These are phyloP conservation scores for Drosophila barbarae DNA, from an alignment of 2,888 invertebrate species.

Conservation along the genomic window DNA sequence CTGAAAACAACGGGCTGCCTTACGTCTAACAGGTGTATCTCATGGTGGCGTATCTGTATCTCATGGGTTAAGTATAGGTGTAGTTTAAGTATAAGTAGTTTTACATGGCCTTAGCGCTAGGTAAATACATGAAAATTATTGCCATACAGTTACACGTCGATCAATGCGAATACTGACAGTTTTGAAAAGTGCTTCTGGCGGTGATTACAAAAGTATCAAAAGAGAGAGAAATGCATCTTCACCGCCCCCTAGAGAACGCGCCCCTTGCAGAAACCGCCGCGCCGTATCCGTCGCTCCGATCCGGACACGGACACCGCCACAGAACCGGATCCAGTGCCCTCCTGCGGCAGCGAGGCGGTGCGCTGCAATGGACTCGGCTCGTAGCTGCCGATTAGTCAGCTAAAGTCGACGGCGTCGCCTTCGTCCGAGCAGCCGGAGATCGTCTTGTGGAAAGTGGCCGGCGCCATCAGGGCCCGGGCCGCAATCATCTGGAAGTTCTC, in stretches of 20 bases:
- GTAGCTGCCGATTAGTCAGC: conserved; percentile 77
- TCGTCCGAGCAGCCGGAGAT: conserved; percentile 79
- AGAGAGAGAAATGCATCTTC: conserved; percentile 51
- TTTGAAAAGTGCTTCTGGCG: conserved; percentile 21
- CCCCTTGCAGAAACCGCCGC: conserved; percentile 75
- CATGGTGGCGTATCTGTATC: conserved; percentile 20
- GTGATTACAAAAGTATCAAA: conserved; percentile 52
- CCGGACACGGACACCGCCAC: conserved; percentile 23
- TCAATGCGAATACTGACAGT: conserved; percentile 65
- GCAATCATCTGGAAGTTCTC: conserved; percentile 80
- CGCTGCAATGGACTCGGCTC: conserved; percentile 65
- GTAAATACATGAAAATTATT: conserved; percentile 74
- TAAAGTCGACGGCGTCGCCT: conserved; percentile 77
- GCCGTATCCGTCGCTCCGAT: conserved; percentile 55
- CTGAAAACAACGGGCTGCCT: conserved; percentile 43
- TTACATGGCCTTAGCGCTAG: conserved; percentile 51
- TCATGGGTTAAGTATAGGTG: conserved; percentile 13
- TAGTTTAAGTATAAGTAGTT: conserved; percentile 35
- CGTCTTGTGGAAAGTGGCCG: conserved; percentile 79
- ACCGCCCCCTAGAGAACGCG: conserved; percentile 51
- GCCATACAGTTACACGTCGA: conserved; percentile 76
- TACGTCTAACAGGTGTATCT: conserved; percentile 36
- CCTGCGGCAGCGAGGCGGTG: conserved; percentile 69
- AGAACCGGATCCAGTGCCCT: conserved; percentile 23
- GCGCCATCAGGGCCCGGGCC: conserved; percentile 78